Evolutionary conservation across 2,113 vertebrate species (phyloP), one percentile per base, ranked within the genome.

Genomic region (Alethe castanea): DNA sequence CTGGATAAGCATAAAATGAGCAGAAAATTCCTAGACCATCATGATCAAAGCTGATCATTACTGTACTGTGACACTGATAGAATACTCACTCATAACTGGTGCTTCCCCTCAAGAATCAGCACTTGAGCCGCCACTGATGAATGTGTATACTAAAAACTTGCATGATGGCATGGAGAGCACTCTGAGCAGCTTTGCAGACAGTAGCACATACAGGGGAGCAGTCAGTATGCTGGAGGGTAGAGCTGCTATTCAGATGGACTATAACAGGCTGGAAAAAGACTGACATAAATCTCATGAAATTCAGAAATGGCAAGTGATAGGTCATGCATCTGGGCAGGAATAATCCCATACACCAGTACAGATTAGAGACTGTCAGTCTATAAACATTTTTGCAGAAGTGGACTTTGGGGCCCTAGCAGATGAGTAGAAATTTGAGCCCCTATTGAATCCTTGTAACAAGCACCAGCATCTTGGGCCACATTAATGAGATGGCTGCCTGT

Each of bases 151-250:
- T 69, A 28, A 88, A 72, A 42, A 17, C 6, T 38, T 47, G 35
- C 71, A 31, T 54, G 52, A 48, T 33, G 45, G 4, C 22, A 26
- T 11, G 12, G n/a, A 57, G 20, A 29, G 11, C 10, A 26, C 7
- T 71, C 14, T 28, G 25, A 64, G 44, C 8, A 66, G 15, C 14
- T 79, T 70, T 61, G 26, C 12, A 57, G n/a, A 44, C 10, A 20
- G 12, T 20, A 22, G 1, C 8, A 42, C 38, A 56, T 19, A 28
- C 0, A 5, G 16, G 14, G 13, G 8, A 35, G 9, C 5, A 33
- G 48, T 60, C 17, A 67, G 11, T 8, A 12, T 10, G 17, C 17
- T 48, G 29, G 14, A 71, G 8, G 14, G 3, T 22, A 28, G 4
- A 45, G 11, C 22, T 83, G n/a, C 12, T 38, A 2, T 44, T 88